Evolutionary conservation across 2,888 invertebrate genomes (phyloP), one percentile per base, ranked within the genome.

Genomic region (Myopa testacea): DNA sequence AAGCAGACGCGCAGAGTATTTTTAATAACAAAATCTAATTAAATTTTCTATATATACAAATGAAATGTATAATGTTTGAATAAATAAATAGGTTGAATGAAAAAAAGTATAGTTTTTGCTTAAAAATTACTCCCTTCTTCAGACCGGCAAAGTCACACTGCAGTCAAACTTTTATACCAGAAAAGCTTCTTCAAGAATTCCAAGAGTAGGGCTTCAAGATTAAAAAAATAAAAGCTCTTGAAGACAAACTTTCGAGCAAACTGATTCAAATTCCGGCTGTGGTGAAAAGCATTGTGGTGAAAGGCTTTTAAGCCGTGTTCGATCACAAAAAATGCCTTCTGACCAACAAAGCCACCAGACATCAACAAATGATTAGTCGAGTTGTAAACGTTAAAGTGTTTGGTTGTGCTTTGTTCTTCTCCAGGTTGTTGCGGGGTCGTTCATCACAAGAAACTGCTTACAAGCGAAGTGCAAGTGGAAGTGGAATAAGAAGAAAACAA

Each of bases 321-420:
- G 55, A 73, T 38, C 45, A 45, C 45, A 26, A 50, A 34, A 38
- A 77, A 76, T 80, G 68, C 62, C 72, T 67, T 67, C 55, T 55
- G 26, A 26, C 26, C 26, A 55, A 55, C 16, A 55, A 14, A 55
- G 16, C 55, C 10, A 55, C 55, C 12, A 16, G 55, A 16, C 55
- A 55, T 55, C 55, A 55, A 55, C 55, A 55, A 55, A 16, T 55
- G 16, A 1, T 78, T 83, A 87, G 85, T 86, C 82, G 83, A 87
- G 85, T 86, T 84, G 84, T 81, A 82, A 83, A 79, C 83, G 84
- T 87, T 83, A 83, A 78, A 82, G 84, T 82, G 87, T 83, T 79
- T 84, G 86, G 87, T 86, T 85, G 84, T 76, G 80, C 65, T 78
- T 81, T n/a, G n/a, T 55, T 55, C 4, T 12, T 45, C 45, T 10